Evolutionary conservation across 2,113 vertebrate genomes (phyloP).

Genomic region (Sialia sialis): DNA sequence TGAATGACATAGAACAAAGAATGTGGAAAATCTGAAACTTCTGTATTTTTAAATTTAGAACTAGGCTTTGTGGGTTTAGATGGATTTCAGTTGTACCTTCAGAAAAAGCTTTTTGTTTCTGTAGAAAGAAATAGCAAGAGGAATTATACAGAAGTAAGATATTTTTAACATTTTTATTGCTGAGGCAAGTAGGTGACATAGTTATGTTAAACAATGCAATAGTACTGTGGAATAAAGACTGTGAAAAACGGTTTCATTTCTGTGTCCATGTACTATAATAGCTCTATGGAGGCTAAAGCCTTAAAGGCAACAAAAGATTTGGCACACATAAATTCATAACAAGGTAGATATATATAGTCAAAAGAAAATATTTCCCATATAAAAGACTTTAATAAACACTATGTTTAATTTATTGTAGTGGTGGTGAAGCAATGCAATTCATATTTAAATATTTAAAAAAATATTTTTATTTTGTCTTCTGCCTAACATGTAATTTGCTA

Average conservation of each 20-base stretch:
- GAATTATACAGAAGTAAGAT: background rate
- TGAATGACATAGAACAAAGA: background rate
- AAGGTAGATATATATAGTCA: background rate
- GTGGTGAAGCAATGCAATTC: background rate
- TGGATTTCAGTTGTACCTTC: background rate
- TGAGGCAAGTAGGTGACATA: background rate
- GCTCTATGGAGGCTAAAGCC: background rate
- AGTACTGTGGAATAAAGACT: background rate
- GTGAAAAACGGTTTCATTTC: background rate
- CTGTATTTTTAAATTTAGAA: background rate
- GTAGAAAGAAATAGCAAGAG: background rate
- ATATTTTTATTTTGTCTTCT: background rate
- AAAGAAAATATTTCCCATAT: background rate
- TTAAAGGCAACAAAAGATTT: background rate
- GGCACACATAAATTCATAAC: background rate
- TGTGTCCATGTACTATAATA: background rate
- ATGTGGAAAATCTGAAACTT: background rate
- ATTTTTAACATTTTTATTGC: background rate
- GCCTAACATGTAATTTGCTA: background rate
- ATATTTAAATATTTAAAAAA: rapidly evolving
- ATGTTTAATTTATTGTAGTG: background rate
- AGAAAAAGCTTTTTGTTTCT: background rate
- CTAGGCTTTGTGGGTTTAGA: background rate
- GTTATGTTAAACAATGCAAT: background rate
- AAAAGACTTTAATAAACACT: background rate